Conservation (phyloP, 2,797 vertebrate genomes). For the Allobates femoralis region DNA sequence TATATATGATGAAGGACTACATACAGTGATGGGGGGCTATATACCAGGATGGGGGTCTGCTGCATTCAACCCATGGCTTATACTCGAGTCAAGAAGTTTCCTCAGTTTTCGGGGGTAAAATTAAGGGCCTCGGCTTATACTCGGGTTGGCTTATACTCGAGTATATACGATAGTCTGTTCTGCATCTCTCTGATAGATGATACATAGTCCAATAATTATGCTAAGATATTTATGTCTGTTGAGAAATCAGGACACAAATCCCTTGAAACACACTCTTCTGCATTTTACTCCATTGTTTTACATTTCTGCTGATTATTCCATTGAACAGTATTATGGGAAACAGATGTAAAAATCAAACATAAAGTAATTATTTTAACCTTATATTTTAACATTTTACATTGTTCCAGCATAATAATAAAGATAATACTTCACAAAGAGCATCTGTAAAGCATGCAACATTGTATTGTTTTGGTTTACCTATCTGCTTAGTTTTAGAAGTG, state of each 20-base stretch:
- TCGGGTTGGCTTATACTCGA: too few species aligned
- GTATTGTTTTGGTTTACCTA: too few species aligned
- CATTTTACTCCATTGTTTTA: neutral
- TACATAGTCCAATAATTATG: neutral
- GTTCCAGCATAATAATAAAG: neutral
- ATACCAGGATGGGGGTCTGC: too few species aligned
- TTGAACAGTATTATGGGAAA: neutral
- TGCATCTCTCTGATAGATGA: neutral
- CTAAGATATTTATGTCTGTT: conserved; percentile 8
- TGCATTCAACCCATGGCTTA: too few species aligned
- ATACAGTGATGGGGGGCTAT: too few species aligned
- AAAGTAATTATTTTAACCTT: neutral
- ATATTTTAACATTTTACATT: neutral
- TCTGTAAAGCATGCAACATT: too few species aligned
- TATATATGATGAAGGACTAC: too few species aligned
- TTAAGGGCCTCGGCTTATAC: too few species aligned
- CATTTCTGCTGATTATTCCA: neutral
- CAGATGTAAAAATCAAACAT: neutral
- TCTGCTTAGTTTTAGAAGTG: too few species aligned
- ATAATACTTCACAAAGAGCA: neutral
- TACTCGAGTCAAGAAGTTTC: too few species aligned
- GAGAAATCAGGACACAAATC: neutral
- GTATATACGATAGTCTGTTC: too few species aligned
- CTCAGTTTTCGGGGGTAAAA: too few species aligned
- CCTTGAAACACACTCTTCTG: neutral